Evolutionary conservation across 2,113 vertebrate species (phyloP), one percentile per base, ranked within the genome.

Genomic region (Corydoras maculifer): DNA sequence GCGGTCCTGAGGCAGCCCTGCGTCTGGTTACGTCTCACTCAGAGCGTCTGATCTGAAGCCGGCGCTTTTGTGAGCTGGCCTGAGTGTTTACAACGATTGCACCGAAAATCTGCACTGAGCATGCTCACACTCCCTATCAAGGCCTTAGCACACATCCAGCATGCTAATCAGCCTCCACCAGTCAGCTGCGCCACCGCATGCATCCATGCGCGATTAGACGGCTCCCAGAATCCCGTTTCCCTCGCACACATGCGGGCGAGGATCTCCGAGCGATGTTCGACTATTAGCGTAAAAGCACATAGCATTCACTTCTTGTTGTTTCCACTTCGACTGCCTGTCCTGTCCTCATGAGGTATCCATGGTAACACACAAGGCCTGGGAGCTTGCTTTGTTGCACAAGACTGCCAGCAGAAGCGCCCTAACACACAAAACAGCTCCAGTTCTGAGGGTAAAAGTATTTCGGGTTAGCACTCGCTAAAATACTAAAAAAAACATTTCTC

Each of bases 361-460:
- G 82, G 85, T 83, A 90, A 90, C 86, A 82, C 79, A 83, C 80
- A 74, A 84, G 75, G 81, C 80, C 77, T 80, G 35, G 1, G 35
- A 43, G 35, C 35, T 68, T 69, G 76, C 75, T 80, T 75, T 81
- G 82, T 86, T 77, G 65, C 78, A 82, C 71, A 69, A 79, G 72
- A 72, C 73, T 65, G 31, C 68, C 73, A 68, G 72, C 79, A 65
- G 58, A 35, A 69, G 43, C 68, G 50, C 30, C 62, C 61, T 59
- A 62, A 67, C 49, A 3, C 65, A 71, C 68, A 43, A 67, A 54
- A 63, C 66, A 11, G 25, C 57, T 54, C 49, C 35, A 54, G 9
- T 72, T 10, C n/a, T 53, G 48, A 58, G 25, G 8, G 58, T 60
- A 65, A 43, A 43, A 43, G 35, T 43, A 43, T 43, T 43, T 43